Evolutionary conservation across 1,140 invertebrate species (phyloP), one percentile per base, ranked within the genome.

Genomic region (Notospermus geniculatus): DNA sequence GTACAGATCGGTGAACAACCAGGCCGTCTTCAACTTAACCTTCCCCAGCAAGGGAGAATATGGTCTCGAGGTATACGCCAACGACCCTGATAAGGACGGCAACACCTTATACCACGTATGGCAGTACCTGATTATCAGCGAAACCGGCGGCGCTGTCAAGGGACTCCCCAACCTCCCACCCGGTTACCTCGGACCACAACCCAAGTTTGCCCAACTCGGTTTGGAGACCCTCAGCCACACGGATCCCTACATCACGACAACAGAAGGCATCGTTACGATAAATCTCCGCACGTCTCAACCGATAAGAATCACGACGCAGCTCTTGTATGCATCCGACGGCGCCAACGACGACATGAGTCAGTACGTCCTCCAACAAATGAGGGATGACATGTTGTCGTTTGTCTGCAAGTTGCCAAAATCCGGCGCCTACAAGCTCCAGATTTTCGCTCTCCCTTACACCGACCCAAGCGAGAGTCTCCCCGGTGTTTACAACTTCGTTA

Each of bases 41-140:
- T 70, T 77, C 19, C 80, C 80, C 5, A 60, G 63, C 9, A 54
- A 72, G 25, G 80, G 80, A 22, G 80, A 82, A 63, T 82, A 75
- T 64, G 79, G 79, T 29, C 71, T 81, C 17, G 80, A 82, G 69
- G 76, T 82, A 52, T 82, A 80, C 63, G 77, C 74, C 46, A 82
- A 82, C 63, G 78, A 82, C 62, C 78, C 79, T 15, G 68, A 69
- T 9, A 70, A 63, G 9, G 79, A 82, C 60, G 78, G 78, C 2
- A 74, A 72, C 41, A 80, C 78, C 0, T 64, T 80, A 9, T 79
- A 73, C 63, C 78, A 80, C 65, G 71, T 78, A 17, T 78, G 72
- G 19, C 79, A 81, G 69, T 81, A 76, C 59, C 57, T 81, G 45
- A 71, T 81, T 11, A 65, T 77, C 58, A 79, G 78, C 41, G 77